A percentile compares a stretch with the other conserved stretches of the same genome.
These are phyloP conservation scores for Nesidiocoris tenuis DNA, from an alignment of 2,888 invertebrate species.

Conservation along the genomic window DNA sequence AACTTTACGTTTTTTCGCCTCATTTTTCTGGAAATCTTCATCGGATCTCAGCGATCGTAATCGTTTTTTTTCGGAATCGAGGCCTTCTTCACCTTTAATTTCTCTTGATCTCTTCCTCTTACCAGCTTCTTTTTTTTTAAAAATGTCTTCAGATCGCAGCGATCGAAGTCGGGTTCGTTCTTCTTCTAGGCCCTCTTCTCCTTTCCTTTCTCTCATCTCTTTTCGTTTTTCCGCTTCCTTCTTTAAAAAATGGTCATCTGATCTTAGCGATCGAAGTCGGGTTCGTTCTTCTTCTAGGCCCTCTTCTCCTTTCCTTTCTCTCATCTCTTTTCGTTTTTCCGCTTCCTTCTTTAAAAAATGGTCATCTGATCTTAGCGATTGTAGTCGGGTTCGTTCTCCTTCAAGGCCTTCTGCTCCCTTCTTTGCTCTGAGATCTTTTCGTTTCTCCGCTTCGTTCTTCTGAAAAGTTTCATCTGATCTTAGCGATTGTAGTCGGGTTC, in stretches of 20 bases:
- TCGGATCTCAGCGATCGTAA: background rate
- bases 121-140: background rate
- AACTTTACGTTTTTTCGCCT: background rate
- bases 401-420: background rate
- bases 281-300: background rate
- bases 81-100: background rate
- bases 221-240: background rate
- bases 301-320: background rate
- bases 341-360: too few relatives aligned
- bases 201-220: background rate
- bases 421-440: background rate
- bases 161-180: background rate
- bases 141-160: background rate
- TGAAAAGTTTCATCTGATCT: background rate
- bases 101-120: background rate
- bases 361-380: background rate
- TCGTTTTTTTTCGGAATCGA: background rate
- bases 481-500: background rate
- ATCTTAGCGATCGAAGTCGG: background rate
- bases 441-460: background rate
- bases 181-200: background rate
- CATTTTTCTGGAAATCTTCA: background rate
- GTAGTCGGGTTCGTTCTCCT: background rate
- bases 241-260: background rate
- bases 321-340: background rate